Evolutionary conservation across 2,113 vertebrate genomes (phyloP).

Genomic region (Felis chaus): DNA sequence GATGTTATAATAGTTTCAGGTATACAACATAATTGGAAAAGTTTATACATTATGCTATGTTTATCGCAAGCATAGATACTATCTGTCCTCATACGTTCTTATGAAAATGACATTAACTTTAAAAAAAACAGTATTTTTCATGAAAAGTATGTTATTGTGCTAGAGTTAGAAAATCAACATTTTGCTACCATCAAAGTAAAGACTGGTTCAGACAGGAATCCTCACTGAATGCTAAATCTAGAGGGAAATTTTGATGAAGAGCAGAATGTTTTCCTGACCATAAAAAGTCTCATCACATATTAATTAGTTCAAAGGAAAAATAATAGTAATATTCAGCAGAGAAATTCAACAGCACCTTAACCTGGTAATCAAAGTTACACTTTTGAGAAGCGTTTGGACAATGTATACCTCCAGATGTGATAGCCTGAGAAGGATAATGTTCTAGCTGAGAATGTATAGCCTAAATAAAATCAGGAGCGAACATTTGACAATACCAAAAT

Average conservation of each 20-base stretch:
- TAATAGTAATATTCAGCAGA: neutral
- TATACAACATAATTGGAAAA: neutral
- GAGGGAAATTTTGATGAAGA: neutral
- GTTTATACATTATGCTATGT: neutral
- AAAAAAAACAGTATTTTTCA: neutral
- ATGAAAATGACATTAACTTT: neutral
- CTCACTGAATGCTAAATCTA: neutral
- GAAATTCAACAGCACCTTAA: neutral
- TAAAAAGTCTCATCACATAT: neutral
- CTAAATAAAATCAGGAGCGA: neutral
- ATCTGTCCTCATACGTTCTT: neutral
- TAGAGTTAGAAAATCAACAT: neutral
- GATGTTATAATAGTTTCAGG: neutral
- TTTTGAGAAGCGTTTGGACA: neutral
- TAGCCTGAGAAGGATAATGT: neutral
- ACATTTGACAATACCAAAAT: neutral
- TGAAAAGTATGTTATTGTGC: neutral
- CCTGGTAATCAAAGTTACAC: neutral
- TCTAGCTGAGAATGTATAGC: neutral
- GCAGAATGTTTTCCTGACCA: neutral
- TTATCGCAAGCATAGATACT: neutral
- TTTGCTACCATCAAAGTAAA: neutral
- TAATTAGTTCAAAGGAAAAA: neutral
- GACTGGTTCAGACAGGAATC: neutral
- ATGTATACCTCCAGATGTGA: neutral